phyloP scores from a whole-genome alignment of 2,797 vertebrate species.

The Neoniphon sammara region DNA sequence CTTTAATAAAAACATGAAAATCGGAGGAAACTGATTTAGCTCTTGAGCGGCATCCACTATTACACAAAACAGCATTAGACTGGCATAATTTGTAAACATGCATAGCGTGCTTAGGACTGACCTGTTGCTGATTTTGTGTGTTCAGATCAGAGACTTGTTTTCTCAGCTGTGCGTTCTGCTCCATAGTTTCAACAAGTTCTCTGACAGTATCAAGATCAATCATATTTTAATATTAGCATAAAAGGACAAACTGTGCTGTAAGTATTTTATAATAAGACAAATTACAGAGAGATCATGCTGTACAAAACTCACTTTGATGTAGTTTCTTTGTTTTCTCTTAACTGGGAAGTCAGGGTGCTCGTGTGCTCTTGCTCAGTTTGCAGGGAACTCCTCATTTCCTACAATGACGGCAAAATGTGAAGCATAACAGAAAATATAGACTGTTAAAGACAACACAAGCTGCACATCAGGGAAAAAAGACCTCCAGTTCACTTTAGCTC shows the following conservation, averaged over 20 bases:
- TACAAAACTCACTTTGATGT: constrained; percentile 88
- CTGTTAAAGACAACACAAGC: neutral
- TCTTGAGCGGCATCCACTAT: neutral
- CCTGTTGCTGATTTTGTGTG: constrained; percentile 86
- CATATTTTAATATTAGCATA: constrained; percentile 20
- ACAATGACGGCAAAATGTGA: constrained; percentile 38
- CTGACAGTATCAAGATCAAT: constrained; percentile 69
- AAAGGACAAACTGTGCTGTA: constrained; percentile 12
- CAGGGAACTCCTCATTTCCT: constrained; percentile 87
- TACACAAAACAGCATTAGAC: neutral
- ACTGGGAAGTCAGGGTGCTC: constrained; percentile 85
- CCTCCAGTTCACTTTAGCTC: neutral
- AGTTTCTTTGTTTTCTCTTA: constrained; percentile 92
- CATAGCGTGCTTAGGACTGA: constrained; percentile 57
- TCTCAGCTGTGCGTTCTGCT: constrained; percentile 84
- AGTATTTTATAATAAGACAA: neutral
- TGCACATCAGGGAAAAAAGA: constrained; percentile 3
- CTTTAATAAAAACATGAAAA: constrained; percentile 49
- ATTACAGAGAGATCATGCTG: neutral
- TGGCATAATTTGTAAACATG: constrained; percentile 2
- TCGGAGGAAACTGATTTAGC: constrained; percentile 38
- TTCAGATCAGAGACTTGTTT: constrained; percentile 85
- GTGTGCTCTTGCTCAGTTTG: constrained; percentile 87
- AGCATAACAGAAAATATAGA: constrained; percentile 3
- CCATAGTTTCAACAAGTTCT: constrained; percentile 86